phyloP scores from a whole-genome alignment of 2,113 vertebrate genomes.

The Eptesicus fuscus region DNA sequence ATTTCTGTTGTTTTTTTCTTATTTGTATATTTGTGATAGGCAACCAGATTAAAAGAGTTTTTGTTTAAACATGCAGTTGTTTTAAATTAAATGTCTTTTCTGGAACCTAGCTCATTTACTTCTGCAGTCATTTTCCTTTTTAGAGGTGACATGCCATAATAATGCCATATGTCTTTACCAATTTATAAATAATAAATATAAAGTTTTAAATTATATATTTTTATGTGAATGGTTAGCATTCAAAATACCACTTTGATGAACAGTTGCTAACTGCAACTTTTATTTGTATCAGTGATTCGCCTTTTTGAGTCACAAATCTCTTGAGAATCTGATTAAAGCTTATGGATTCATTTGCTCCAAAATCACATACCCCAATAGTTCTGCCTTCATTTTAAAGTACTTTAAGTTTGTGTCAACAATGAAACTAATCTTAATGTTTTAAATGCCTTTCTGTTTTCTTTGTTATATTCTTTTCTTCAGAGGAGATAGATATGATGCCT shows the following conservation, averaged over 20 bases:
- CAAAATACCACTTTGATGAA: background rate
- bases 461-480: constrained; percentile 68
- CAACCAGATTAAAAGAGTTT: background rate
- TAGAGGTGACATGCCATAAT: background rate
- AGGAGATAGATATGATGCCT: constrained; percentile 94
- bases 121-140: background rate
- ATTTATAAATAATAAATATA: background rate
- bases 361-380: background rate
- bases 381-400: background rate
- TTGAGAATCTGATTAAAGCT: constrained; percentile 17
- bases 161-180: background rate
- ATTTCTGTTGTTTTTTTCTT: constrained; percentile 8
- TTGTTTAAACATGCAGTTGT: background rate
- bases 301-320: background rate
- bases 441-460: constrained; percentile 29
- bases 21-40: constrained; percentile 18
- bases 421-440: background rate
- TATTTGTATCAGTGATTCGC: background rate
- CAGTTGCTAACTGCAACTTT: background rate
- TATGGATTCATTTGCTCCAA: background rate
- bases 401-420: constrained; percentile 16
- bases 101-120: background rate
- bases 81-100: background rate
- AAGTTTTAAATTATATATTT: background rate
- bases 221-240: constrained; percentile 21